Evolutionary conservation across 1,140 invertebrate genomes (phyloP).

Genomic region (Drosophila sulfurigaster): DNA sequence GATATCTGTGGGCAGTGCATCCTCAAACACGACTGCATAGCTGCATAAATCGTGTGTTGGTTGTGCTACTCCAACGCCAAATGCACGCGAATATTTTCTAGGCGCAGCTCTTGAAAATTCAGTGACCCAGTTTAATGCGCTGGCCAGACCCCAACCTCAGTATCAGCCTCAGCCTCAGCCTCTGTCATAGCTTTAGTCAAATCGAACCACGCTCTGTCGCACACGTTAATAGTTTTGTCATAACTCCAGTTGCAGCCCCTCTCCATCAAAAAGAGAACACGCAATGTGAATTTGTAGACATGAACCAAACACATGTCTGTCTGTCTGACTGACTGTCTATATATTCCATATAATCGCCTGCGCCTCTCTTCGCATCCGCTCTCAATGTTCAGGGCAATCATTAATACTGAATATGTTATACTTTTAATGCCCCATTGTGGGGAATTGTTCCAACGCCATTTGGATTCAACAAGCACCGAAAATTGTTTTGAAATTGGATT

Average conservation of each 20-base stretch:
- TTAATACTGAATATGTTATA: slow-evolving; percentile 43
- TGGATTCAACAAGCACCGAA: slow-evolving; percentile 44
- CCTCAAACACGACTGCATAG: no score
- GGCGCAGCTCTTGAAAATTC: slow-evolving; percentile 78
- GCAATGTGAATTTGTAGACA: slow-evolving; percentile 66
- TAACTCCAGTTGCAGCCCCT: slow-evolving; percentile 31
- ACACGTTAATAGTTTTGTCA: slow-evolving; percentile 79
- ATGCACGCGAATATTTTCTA: slow-evolving; percentile 58
- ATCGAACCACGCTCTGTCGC: slow-evolving; percentile 60
- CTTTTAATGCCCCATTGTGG: slow-evolving; percentile 33
- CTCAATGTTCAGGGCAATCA: slow-evolving; percentile 4
- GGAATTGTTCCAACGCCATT: slow-evolving; percentile 37
- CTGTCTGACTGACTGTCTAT: not conserved
- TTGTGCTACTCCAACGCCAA: slow-evolving; percentile 34
- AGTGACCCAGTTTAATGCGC: slow-evolving; percentile 73
- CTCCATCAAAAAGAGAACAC: slow-evolving; percentile 40
- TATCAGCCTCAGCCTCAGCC: not conserved
- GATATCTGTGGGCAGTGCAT: not conserved
- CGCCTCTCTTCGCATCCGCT: not conserved
- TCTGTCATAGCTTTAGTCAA: not conserved
- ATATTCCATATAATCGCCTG: not conserved
- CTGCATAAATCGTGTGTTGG: not conserved
- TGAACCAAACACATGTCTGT: slow-evolving; percentile 34
- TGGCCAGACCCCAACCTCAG: not conserved
- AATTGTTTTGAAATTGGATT: slow-evolving; percentile 47